These are phyloP conservation scores for Oreochromis grahami DNA, from an alignment of 2,797 vertebrate genomes.

Conservation along the genomic window DNA sequence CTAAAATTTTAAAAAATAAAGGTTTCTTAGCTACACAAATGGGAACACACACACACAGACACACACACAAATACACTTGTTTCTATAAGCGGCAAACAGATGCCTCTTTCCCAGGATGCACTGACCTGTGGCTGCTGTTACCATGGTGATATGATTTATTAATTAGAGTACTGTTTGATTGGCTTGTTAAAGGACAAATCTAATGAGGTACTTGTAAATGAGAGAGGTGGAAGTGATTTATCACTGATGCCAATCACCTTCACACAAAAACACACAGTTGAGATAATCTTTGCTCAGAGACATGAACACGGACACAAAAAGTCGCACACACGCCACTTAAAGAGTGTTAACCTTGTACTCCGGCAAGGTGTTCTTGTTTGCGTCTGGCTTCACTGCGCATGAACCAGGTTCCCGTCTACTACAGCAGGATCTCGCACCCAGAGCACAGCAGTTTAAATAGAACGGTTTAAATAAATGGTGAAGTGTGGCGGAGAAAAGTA, in stretches of 20 bases:
- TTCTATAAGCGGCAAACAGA: conserved; percentile 18
- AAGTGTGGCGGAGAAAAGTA: not conserved
- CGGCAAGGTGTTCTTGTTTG: conserved; percentile 10
- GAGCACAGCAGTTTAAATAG: conserved; percentile 2
- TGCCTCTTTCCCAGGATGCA: conserved; percentile 11
- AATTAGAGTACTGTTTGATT: conserved; percentile 56
- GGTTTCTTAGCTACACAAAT: not conserved
- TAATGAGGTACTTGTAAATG: conserved; percentile 46
- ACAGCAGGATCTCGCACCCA: conserved; percentile 3
- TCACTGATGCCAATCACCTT: conserved; percentile 5
- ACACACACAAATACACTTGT: not conserved
- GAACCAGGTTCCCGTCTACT: not conserved
- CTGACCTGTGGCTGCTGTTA: conserved; percentile 46
- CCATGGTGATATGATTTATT: conserved; percentile 47
- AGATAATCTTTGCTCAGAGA: not conserved
- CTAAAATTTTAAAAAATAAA: not conserved
- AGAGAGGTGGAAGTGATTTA: conserved; percentile 24
- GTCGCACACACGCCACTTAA: not conserved
- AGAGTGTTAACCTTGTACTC: conserved; percentile 14
- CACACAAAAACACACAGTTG: not conserved
- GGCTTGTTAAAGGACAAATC: conserved; percentile 57
- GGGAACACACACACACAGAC: not conserved
- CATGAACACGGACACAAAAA: not conserved
- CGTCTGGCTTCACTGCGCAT: conserved; percentile 8
- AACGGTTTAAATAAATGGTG: conserved; percentile 33